Evolutionary conservation across 2,888 invertebrate genomes (phyloP).

Genomic region (Seira musarum): DNA sequence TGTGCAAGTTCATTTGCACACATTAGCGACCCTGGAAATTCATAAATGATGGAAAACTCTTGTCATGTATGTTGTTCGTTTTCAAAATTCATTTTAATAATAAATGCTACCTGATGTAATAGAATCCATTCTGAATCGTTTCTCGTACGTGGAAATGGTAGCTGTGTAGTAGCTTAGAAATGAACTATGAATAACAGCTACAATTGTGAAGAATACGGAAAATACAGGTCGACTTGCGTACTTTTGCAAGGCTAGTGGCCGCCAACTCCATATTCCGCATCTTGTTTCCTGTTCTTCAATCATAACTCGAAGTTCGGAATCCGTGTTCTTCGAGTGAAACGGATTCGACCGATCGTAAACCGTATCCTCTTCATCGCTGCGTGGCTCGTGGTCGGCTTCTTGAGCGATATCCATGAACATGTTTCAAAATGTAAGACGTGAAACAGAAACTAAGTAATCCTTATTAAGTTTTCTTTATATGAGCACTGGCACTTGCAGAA

Average conservation of each 20-base stretch:
- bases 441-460: too few relatives aligned
- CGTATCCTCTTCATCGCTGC: conserved; percentile 57
- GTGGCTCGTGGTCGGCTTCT: conserved; percentile 39
- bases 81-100: neutral
- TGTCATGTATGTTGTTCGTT: neutral
- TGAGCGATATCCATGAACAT: conserved; percentile 60
- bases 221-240: conserved; percentile 77
- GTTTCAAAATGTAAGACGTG: too few relatives aligned
- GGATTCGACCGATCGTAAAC: conserved; percentile 60
- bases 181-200: conserved; percentile 65
- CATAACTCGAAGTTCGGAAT: conserved; percentile 25
- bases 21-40: conserved; percentile 78
- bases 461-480: too few relatives aligned
- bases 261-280: conserved; percentile 76
- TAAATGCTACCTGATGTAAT: conserved; percentile 69
- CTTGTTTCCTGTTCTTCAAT: conserved; percentile 56
- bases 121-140: conserved; percentile 70
- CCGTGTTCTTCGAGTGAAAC: conserved; percentile 12
- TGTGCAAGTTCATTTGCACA: conserved; percentile 84
- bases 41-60: conserved; percentile 33
- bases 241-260: conserved; percentile 77
- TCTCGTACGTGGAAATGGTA: conserved; percentile 70
- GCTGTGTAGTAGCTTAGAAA: conserved; percentile 70
- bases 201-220: conserved; percentile 77
- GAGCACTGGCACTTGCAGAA: too few relatives aligned